Conservation (phyloP, 2,888 invertebrate genomes). For the Rotaria sp. region DNA sequence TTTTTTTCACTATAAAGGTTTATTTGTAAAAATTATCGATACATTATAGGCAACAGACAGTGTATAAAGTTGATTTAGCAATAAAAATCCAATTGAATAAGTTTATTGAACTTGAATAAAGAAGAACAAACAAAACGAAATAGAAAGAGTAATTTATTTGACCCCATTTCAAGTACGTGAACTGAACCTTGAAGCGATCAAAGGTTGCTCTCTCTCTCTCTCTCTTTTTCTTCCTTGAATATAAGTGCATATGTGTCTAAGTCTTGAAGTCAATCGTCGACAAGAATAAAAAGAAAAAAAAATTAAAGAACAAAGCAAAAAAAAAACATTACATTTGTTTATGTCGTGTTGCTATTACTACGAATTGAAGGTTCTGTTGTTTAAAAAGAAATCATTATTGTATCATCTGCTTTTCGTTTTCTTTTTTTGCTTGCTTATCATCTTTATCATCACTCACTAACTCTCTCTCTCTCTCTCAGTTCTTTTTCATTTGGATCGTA, state of each 20-base stretch:
- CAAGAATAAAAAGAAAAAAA: not conserved
- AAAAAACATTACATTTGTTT: not conserved
- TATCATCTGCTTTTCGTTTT: too few relatives aligned
- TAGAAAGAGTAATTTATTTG: not conserved
- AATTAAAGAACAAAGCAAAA: too few relatives aligned
- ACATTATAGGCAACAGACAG: too few relatives aligned
- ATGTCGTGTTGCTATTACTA: not conserved
- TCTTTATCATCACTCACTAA: too few relatives aligned
- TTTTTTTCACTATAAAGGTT: too few relatives aligned
- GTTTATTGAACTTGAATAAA: not conserved
- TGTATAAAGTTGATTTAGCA: too few relatives aligned
- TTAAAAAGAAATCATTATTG: too few relatives aligned
- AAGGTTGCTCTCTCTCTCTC: not conserved
- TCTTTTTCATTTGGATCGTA: not conserved
- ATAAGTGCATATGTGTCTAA: not conserved
- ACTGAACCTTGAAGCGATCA: constrained; percentile 1
- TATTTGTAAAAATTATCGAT: too few relatives aligned
- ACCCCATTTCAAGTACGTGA: not conserved
- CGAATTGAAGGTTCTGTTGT: not conserved
- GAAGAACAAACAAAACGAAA: not conserved
- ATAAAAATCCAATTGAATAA: not conserved
- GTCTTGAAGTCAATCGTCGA: not conserved
- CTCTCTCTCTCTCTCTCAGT: not conserved
- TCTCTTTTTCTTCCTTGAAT: not conserved
- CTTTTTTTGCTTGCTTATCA: too few relatives aligned